Evolutionary conservation across 1,140 invertebrate genomes (phyloP).

Genomic region (Melanaphis sacchari): DNA sequence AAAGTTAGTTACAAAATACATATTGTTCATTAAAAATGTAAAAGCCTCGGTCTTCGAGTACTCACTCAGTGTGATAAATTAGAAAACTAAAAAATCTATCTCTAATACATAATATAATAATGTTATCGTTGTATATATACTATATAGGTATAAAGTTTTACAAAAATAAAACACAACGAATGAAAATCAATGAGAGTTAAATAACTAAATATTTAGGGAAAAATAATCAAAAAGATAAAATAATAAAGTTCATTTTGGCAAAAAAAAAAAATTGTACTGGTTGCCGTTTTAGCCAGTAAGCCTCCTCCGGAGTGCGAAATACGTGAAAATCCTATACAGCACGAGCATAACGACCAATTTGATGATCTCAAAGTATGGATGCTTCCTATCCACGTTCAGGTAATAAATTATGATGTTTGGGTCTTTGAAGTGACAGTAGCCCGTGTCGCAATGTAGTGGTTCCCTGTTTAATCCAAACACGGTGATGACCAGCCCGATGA

Average conservation of each 20-base stretch:
- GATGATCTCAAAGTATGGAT: constrained; percentile 59
- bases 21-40: neutral
- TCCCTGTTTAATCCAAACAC: constrained; percentile 70
- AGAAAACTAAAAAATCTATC: neutral
- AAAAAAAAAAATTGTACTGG: too few relatives aligned
- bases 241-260: neutral
- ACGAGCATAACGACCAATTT: constrained; percentile 59
- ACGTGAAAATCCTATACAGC: constrained; percentile 59
- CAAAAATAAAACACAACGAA: neutral
- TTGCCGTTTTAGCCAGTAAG: constrained; percentile 16
- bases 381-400: constrained; percentile 59
- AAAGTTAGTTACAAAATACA: neutral
- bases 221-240: neutral
- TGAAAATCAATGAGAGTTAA: neutral
- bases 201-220: neutral
- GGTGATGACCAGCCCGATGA: constrained; percentile 69
- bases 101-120: neutral
- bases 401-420: constrained; percentile 61
- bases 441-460: constrained; percentile 66
- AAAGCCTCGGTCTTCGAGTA: neutral
- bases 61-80: neutral
- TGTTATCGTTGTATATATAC: neutral
- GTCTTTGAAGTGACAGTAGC: constrained; percentile 62
- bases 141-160: neutral
- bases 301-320: constrained; percentile 60